A percentile compares a stretch with the other conserved stretches of the same genome.
These are phyloP conservation scores for Caretta caretta DNA, from an alignment of 2,113 vertebrate genomes.

Conservation along the genomic window DNA sequence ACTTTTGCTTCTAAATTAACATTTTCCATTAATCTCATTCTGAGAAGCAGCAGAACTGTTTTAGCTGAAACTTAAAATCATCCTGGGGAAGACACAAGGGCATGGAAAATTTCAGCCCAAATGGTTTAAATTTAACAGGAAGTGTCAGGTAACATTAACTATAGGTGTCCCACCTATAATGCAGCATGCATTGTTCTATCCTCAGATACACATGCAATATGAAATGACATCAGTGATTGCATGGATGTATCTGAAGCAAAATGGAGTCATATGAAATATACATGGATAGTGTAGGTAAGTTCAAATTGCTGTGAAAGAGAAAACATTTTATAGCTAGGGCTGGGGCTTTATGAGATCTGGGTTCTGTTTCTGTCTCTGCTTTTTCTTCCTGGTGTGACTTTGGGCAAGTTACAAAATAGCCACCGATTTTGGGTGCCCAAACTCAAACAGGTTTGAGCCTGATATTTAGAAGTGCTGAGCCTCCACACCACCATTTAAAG, in stretches of 20 bases:
- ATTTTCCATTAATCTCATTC: neutral
- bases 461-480: neutral
- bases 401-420: neutral
- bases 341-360: neutral
- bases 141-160: neutral
- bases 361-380: neutral
- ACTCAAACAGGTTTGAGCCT: neutral
- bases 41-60: neutral
- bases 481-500: neutral
- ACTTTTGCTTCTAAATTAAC: neutral
- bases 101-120: neutral
- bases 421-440: neutral
- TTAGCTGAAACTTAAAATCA: neutral
- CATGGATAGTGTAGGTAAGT: neutral
- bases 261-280: neutral
- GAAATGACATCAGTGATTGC: neutral
- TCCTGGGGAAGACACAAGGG: neutral
- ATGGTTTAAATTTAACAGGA: neutral
- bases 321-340: neutral
- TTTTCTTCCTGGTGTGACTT: neutral
- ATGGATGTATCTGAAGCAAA: neutral
- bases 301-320: neutral
- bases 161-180: neutral
- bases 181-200: neutral
- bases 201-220: neutral